Percentiles rank a stretch among this genome's conserved stretches.
phyloP scores from a whole-genome alignment of 2,797 vertebrate genomes.

The Staurois parvus region DNA sequence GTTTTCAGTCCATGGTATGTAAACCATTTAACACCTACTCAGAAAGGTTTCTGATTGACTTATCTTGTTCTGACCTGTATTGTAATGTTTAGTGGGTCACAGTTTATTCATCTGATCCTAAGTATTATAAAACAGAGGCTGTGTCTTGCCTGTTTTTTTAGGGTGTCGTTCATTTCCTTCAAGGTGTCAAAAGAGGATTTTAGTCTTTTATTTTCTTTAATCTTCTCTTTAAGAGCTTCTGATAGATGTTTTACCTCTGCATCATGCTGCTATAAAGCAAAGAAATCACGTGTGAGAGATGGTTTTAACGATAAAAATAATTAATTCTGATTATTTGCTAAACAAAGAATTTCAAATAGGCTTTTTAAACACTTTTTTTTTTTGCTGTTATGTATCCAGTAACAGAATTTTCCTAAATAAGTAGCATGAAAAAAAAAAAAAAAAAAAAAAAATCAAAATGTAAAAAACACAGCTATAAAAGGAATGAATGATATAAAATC shows the following conservation, averaged over 20 bases:
- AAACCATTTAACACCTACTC: too few relatives aligned
- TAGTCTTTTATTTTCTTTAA: slow-evolving; percentile 86
- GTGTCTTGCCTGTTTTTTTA: slow-evolving; percentile 84
- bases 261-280: slow-evolving; percentile 77
- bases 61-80: neutral
- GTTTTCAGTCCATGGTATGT: too few relatives aligned
- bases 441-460: neutral
- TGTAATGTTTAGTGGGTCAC: neutral
- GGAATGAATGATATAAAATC: neutral
- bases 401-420: too few relatives aligned
- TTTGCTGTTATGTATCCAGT: neutral
- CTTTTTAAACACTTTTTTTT: neutral
- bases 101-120: neutral
- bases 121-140: neutral
- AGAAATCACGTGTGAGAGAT: slow-evolving; percentile 54
- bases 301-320: too few relatives aligned
- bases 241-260: slow-evolving; percentile 81
- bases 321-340: too few relatives aligned
- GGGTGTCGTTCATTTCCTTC: slow-evolving; percentile 84
- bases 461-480: neutral
- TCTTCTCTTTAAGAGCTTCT: slow-evolving; percentile 81
- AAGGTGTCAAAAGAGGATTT: slow-evolving; percentile 84
- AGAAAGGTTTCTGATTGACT: neutral
- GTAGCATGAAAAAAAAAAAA: neutral
- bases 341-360: neutral